phyloP scores from a whole-genome alignment of 2,113 vertebrate species.

The Chinchilla lanigera region DNA sequence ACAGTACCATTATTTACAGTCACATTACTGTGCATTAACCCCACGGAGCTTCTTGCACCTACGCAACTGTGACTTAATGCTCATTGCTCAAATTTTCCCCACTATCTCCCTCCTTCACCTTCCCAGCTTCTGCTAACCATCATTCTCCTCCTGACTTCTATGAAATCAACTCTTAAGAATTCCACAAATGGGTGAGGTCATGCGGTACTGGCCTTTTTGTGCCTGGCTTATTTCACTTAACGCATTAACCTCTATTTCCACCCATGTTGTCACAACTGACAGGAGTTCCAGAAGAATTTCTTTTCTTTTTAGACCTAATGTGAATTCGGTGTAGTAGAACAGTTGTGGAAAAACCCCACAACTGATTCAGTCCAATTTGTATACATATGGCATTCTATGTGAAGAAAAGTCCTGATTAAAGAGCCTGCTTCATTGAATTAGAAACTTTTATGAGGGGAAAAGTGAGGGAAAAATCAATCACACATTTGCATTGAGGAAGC shows the following conservation, averaged over 20 bases:
- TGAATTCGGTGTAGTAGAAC: neutral
- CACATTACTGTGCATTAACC: accelerated
- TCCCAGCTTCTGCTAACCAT: neutral
- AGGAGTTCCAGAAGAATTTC: neutral
- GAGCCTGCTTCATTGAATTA: conserved; percentile 8
- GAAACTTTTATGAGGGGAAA: neutral
- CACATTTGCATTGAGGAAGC: neutral
- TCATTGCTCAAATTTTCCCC: neutral
- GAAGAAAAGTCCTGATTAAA: neutral
- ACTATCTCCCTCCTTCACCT: neutral
- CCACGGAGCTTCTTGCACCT: neutral
- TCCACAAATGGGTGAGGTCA: neutral
- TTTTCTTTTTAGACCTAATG: neutral
- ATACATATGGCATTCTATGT: neutral
- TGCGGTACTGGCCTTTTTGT: neutral
- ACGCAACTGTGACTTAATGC: neutral
- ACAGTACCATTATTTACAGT: neutral
- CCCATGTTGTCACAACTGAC: neutral
- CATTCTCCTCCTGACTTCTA: neutral
- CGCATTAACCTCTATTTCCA: neutral
- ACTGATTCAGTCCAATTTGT: conserved; percentile 36
- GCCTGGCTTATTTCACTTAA: neutral
- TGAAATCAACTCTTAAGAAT: neutral
- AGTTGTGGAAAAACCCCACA: neutral
- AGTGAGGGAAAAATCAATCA: conserved; percentile 2